Base-by-base conservation (phyloP, 2,888 invertebrate genomes). In the Sinodicranocentrus sp. region DNA sequence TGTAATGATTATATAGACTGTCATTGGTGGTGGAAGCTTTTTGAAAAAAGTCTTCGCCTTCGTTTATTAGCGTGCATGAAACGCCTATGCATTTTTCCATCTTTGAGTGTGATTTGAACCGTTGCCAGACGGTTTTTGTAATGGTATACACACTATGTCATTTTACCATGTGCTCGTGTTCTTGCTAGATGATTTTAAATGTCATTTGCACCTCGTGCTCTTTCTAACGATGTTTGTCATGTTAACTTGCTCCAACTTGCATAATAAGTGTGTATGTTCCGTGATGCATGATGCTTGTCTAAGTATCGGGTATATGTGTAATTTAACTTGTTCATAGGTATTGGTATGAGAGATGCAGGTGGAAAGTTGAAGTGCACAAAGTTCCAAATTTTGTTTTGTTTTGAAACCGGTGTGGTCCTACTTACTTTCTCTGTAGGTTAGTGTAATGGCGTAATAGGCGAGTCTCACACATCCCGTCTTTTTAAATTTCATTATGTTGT, bases 181-280 rank as follows among this genome's bases (percentile, higher is more conserved):
- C 23, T 59, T 52, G 70, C 15, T 71, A 19, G 63, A 79, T 71
- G 71, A 79, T 71, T 79, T 59, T 61, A 79, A 79, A 73, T 75
- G 82, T 82, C 73, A 82, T 82, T 82, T 82, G 48, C 59, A 82
- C 82, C 68, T 72, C 26, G 44, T 73, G 67, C 78, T 78, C 71
- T 67, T 23, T 44, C 61, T 71, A 68, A 48, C 48, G 48, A 48
- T 48, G n/a, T 48, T 48, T 48, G 48, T 39, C 39, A 39, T 48
- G 48, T 48, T 33, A 33, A 33, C 33, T 33, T 48, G 15, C n/a
- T 67, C 28, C n/a, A 67, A 67, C 63, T 65, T 48, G 28, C 68
- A 21, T 23, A 28, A 26, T 68, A 77, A 79, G n/a, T 79, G 59
- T 63, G 59, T 57, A 70, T 79, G 71, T 61, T 70, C 71, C 61